Evolutionary conservation across 2,113 vertebrate species (phyloP), one percentile per base, ranked within the genome.

Genomic region (Halichoeres trimaculatus): DNA sequence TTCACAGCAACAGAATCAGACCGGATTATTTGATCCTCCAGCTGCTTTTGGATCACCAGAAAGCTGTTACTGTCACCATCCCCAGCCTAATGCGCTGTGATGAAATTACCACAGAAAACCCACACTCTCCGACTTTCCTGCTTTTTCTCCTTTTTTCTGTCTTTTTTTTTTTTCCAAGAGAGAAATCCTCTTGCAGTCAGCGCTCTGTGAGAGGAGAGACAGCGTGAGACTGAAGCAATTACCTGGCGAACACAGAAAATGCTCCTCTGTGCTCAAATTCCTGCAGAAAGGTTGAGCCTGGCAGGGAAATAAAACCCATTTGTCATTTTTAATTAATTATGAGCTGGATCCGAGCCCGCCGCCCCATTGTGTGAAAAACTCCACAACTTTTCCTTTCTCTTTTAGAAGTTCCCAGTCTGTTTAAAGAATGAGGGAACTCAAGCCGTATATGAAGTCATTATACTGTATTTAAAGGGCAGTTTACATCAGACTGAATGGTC

Each of bases 291-390:
- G 71, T 86, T 73, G 63, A 85, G 76, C 45, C 82, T 80, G 56
- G 67, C 50, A 57, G 70, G 69, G 56, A 81, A 88, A 89, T 86
- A 78, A 90, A 88, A 83, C 83, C 76, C 67, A 72, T 89, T 90
- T 76, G 67, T 85, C 84, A 70, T 77, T 84, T 92, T 90, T 81
- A 92, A 90, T 93, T 84, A 87, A 88, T 85, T 74, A 71, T 69
- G 12, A 85, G 55, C 41, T 65, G 54, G 17, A 60, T 70, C 70
- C 12, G 22, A 53, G 55, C 19, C 4, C 11, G 30, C 6, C 3
- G 0, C 52, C 41, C 58, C 30, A 62, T 70, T 78, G 54, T 68
- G 54, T 5, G 4, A 19, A 36, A 35, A 76, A 62, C 35, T 55
- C 59, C 52, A 57, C 22, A 82, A 68, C 64, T 75, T 84, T 62